These are phyloP conservation scores for Tiliacea citrago DNA, from an alignment of 2,888 invertebrate species.

Conservation along the genomic window DNA sequence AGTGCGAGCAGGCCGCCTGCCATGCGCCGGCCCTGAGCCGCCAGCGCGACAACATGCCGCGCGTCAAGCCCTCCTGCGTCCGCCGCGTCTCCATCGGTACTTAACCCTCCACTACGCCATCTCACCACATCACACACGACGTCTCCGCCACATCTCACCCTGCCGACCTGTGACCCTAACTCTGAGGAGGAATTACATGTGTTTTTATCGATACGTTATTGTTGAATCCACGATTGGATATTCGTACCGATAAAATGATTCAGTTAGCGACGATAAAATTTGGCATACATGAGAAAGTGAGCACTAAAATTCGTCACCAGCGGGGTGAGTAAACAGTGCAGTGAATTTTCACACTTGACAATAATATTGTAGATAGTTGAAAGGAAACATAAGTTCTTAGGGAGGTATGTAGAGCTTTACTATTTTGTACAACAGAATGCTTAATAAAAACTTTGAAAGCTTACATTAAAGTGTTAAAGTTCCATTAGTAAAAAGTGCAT, in stretches of 20 bases:
- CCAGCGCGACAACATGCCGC: conserved; percentile 87
- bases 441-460: conserved; percentile 43
- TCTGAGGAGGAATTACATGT: conserved; percentile 71
- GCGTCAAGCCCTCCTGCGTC: conserved; percentile 90
- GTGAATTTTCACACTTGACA: conserved; percentile 76
- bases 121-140: conserved; percentile 75
- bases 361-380: conserved; percentile 58
- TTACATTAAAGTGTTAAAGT: conserved; percentile 40
- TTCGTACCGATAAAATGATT: conserved; percentile 88
- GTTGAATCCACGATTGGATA: conserved; percentile 68
- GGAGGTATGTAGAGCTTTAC: conserved; percentile 65
- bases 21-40: conserved; percentile 87
- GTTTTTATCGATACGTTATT: conserved; percentile 68
- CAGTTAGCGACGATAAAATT: conserved; percentile 92
- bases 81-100: conserved; percentile 91
- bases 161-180: conserved; percentile 74
- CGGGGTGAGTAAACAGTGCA: conserved; percentile 90
- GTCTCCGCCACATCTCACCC: conserved; percentile 65
- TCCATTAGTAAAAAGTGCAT: conserved; percentile 23
- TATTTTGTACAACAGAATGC: conserved; percentile 31
- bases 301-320: conserved; percentile 86
- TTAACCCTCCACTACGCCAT: conserved; percentile 77
- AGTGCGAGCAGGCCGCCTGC: conserved; percentile 78
- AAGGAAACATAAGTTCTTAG: conserved; percentile 61
- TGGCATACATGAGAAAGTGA: conserved; percentile 91